phyloP scores from a whole-genome alignment of 2,888 invertebrate genomes.

The Drosophila mercatorum region DNA sequence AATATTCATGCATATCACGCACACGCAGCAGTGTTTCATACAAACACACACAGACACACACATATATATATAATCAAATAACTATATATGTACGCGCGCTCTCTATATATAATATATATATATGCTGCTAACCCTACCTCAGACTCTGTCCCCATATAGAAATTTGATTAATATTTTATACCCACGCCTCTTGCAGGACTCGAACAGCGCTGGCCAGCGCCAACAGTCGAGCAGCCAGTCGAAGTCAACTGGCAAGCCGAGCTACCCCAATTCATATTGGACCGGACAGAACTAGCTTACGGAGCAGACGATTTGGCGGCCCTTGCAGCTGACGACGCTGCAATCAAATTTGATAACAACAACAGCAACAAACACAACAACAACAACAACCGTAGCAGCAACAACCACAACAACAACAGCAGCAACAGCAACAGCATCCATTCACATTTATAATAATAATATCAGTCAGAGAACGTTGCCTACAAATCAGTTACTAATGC shows the following conservation, averaged over 20 bases:
- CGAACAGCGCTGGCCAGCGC: constrained; percentile 85
- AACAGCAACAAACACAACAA: constrained; percentile 24
- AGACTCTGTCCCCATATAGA: not conserved
- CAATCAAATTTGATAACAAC: constrained; percentile 37
- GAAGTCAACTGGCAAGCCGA: constrained; percentile 84
- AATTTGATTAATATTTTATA: not conserved
- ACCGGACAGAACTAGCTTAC: constrained; percentile 84
- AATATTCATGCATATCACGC: constrained; percentile 37
- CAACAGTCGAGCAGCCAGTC: constrained; percentile 85
- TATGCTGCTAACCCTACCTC: constrained; percentile 24
- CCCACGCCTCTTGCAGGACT: constrained; percentile 79
- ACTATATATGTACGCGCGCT: constrained; percentile 13
- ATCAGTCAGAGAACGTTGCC: constrained; percentile 47
- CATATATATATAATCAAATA: constrained; percentile 13
- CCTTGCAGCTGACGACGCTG: constrained; percentile 58
- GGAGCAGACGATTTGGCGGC: constrained; percentile 75
- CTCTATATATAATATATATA: constrained; percentile 4
- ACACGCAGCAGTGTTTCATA: constrained; percentile 26
- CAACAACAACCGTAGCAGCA: constrained; percentile 31
- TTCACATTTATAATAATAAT: constrained; percentile 63
- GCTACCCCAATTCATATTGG: constrained; percentile 85
- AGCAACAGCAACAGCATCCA: constrained; percentile 39
- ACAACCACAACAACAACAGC: constrained; percentile 19
- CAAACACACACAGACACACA: constrained; percentile 1
- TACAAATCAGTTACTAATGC: constrained; percentile 67